Conservation (phyloP, 2,113 vertebrate genomes). For the Galbula dea region DNA sequence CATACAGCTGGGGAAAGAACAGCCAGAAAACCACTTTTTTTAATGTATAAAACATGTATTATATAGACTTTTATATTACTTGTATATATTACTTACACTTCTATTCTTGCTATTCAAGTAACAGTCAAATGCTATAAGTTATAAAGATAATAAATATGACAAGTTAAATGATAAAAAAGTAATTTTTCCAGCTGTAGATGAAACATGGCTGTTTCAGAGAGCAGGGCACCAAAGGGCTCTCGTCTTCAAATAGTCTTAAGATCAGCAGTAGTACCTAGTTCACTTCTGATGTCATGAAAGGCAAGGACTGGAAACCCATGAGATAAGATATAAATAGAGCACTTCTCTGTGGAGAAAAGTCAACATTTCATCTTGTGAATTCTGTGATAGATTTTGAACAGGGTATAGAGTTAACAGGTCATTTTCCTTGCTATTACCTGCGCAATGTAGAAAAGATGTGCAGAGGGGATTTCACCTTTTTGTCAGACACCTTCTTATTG, state of each 20-base stretch:
- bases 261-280: not conserved
- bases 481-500: constrained; percentile 84
- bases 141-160: not conserved
- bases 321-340: constrained; percentile 37
- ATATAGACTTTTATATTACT: not conserved
- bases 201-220: not conserved
- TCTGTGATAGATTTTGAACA: not conserved
- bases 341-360: not conserved
- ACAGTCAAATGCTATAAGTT: not conserved
- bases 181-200: not conserved
- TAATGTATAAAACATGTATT: not conserved
- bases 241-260: not conserved
- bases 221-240: not conserved
- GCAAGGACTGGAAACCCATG: not conserved
- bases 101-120: not conserved
- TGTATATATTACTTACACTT: not conserved
- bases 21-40: not conserved
- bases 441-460: constrained; percentile 90
- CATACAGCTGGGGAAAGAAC: not conserved
- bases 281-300: not conserved
- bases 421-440: constrained; percentile 75
- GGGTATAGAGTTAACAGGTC: not conserved
- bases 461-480: constrained; percentile 89
- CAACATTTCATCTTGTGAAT: constrained; percentile 19
- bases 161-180: not conserved